A percentile compares a stretch with the other conserved stretches of the same genome.
phyloP scores from a whole-genome alignment of 37 sponge, comb jelly and placozoan genomes.

The Halichondria panicea region DNA sequence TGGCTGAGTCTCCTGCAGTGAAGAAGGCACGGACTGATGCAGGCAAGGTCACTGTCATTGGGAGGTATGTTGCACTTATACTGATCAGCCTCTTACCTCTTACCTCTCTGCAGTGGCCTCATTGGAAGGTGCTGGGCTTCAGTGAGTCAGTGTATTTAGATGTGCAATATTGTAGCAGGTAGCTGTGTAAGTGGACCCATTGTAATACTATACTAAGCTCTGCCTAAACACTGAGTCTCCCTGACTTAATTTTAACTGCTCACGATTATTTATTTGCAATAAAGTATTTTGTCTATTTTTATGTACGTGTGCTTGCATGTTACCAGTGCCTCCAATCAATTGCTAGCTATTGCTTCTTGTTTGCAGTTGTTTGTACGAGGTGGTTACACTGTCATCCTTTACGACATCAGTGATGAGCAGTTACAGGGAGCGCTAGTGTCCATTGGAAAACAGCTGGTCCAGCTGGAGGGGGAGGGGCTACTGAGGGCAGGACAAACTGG shows the following conservation, averaged over 20 bases:
- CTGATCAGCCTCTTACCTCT: neutral
- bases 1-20: neutral
- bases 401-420: slow-evolving; percentile 70
- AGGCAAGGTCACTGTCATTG: slow-evolving; percentile 57
- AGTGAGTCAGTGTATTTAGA: too few species aligned
- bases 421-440: slow-evolving; percentile 59
- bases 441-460: slow-evolving; percentile 52
- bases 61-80: slow-evolving; percentile 39
- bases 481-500: slow-evolving; percentile 62
- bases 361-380: slow-evolving; percentile 72
- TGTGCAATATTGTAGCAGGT: too few species aligned
- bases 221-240: too few species aligned
- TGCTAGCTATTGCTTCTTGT: neutral
- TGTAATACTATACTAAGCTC: too few species aligned
- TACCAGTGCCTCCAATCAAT: neutral
- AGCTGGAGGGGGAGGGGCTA: slow-evolving; percentile 58
- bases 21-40: slow-evolving; percentile 11
- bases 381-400: slow-evolving; percentile 70
- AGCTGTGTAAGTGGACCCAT: too few species aligned
- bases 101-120: slow-evolving; percentile 61
- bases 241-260: neutral
- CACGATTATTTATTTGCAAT: too few species aligned
- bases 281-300: too few species aligned
- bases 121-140: slow-evolving; percentile 89
- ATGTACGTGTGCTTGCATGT: neutral